Base-by-base conservation (phyloP, 2,888 invertebrate genomes). In the Epistrophella euchroma region DNA sequence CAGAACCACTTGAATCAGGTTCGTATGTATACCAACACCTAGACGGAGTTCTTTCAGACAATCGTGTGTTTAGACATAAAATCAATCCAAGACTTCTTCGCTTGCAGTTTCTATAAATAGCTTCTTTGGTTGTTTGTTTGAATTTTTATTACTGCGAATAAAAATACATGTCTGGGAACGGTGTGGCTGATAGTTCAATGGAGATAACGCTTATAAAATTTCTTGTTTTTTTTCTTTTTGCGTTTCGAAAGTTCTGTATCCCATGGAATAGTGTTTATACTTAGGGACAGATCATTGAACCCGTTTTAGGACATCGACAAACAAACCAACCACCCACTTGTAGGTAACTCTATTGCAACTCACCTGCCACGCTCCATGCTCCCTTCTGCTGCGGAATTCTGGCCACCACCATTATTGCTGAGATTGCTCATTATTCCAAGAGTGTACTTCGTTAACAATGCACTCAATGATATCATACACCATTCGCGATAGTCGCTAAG, bases 401-500 rank as follows among this genome's bases (percentile, higher is more conserved):
- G 92, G 73, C 86, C 88, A 71, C 88, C 88, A 82, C 85, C 85
- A 84, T 84, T 87, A 73, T 91, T 90, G 88, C 90, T 91, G 88
- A 91, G 88, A 89, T 91, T 92, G 89, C 90, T 92, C 91, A 91
- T 92, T 89, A 91, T 91, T 90, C 90, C 91, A 88, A 91, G 89
- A 79, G 91, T 91, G 76, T 91, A 91, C 89, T 91, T 91, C 82
- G 91, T 92, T 88, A 92, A 86, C 88, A 92, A 90, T 88, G 92
- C 91, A 89, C 91, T 92, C 90, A 92, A 89, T 88, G 92, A 91
- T 91, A 92, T 91, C 92, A 92, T 92, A 90, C 91, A 92, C 90
- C 84, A 88, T 83, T 74, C 81, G 66, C 66, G 52, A 80, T 85
- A 66, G 73, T 81, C 83, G 66, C 77, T 64, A 22, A 62, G 76